These are phyloP conservation scores for Tridacna gigas DNA, from an alignment of 2,888 invertebrate genomes.

Conservation along the genomic window DNA sequence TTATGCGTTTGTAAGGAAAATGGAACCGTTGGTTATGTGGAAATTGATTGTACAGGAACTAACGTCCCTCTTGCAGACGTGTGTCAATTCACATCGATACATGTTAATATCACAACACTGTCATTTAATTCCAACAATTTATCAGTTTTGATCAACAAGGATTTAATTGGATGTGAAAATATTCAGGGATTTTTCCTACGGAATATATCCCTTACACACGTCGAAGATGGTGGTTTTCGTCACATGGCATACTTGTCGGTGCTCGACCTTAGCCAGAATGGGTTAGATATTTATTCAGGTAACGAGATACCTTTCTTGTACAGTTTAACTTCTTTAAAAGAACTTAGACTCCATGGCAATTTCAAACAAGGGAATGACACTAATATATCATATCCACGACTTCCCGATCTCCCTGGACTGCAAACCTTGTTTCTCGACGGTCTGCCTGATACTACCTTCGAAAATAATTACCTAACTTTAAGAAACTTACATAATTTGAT, in stretches of 20 bases:
- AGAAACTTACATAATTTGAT: background rate
- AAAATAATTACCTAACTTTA: too few relatives aligned
- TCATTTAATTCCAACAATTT: background rate
- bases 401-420: background rate
- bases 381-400: background rate
- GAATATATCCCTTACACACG: background rate
- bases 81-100: background rate
- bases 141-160: background rate
- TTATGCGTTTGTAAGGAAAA: background rate
- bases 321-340: background rate
- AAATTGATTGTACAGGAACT: background rate
- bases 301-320: background rate
- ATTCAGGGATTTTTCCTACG: background rate
- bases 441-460: background rate
- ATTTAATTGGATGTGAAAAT: background rate
- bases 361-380: background rate
- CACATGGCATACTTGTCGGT: background rate
- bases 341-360: constrained; percentile 1
- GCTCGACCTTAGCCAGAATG: background rate
- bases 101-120: background rate
- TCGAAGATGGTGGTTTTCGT: background rate
- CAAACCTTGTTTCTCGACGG: constrained; percentile 20
- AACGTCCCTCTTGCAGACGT: background rate
- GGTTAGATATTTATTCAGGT: background rate
- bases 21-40: background rate